phyloP scores from a whole-genome alignment of 2,797 vertebrate species.

The Molossus alvarezi region DNA sequence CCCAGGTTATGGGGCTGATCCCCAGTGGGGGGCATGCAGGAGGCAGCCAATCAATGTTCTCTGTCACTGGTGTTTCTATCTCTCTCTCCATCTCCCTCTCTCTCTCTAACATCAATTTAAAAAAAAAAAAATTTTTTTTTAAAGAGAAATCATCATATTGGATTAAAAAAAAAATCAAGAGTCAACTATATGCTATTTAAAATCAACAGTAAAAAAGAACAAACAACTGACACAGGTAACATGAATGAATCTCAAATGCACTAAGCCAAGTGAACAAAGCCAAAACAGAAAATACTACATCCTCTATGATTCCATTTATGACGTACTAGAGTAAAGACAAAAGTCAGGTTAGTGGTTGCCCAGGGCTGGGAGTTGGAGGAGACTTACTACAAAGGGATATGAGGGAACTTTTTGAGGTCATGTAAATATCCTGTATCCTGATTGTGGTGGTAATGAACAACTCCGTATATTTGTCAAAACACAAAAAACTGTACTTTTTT shows the following conservation, averaged over 20 bases:
- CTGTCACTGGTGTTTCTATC: too few species aligned
- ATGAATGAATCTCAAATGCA: not conserved
- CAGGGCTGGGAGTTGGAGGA: not conserved
- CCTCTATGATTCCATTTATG: not conserved
- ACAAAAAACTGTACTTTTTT: not conserved
- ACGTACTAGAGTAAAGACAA: not conserved
- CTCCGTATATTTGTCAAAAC: not conserved
- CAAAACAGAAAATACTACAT: not conserved
- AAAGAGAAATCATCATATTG: not conserved
- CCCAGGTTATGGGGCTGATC: too few species aligned
- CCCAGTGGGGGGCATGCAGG: too few species aligned
- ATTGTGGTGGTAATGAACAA: not conserved
- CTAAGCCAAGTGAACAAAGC: not conserved
- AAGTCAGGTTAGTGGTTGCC: not conserved
- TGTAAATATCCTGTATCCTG: not conserved
- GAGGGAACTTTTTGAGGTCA: not conserved
- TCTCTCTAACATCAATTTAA: too few species aligned
- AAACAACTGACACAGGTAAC: not conserved
- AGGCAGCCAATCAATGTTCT: too few species aligned
- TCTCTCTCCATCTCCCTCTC: too few species aligned
- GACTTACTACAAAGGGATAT: not conserved
- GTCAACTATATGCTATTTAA: not conserved
- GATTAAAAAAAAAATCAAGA: not conserved
- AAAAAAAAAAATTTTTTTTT: too few species aligned
- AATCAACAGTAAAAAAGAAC: not conserved